A percentile compares a stretch with the other conserved stretches of the same genome.
Evolutionary conservation across 2,113 vertebrate genomes (phyloP).

Genomic region (Oreotrochilus melanogaster): DNA sequence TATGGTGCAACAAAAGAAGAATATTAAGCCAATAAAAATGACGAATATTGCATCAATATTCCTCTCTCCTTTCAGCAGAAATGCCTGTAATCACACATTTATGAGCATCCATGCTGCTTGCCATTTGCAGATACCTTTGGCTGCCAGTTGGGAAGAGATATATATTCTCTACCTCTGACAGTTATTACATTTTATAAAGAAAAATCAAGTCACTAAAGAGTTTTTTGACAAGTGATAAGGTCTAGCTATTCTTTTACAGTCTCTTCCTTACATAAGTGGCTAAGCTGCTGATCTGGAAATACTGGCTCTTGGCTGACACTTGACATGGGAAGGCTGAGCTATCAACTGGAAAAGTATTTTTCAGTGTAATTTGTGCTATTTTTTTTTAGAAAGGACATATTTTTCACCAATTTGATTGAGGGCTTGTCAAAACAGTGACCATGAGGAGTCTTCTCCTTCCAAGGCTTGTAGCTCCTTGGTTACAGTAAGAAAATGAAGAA

Average conservation of each 20-base stretch:
- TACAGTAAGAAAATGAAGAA: not conserved
- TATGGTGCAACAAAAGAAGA: conserved; percentile 34
- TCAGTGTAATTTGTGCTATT: conserved; percentile 1
- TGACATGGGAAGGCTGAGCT: conserved; percentile 24
- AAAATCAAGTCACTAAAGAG: conserved; percentile 66
- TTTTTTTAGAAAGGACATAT: conserved; percentile 11
- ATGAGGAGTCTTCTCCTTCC: not conserved
- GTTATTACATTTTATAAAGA: conserved; percentile 67
- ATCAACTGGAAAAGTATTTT: conserved; percentile 21
- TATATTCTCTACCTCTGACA: conserved; percentile 58
- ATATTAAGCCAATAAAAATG: conserved; percentile 66
- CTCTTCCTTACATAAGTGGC: not conserved
- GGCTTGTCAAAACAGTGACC: conserved; percentile 1
- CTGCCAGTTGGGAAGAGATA: conserved; percentile 50
- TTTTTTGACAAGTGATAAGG: conserved; percentile 67
- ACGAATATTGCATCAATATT: conserved; percentile 55
- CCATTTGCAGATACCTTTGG: conserved; percentile 62
- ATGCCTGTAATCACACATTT: conserved; percentile 58
- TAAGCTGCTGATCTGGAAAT: conserved; percentile 58
- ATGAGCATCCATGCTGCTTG: conserved; percentile 49
- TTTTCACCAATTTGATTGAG: conserved; percentile 33
- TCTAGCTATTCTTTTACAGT: conserved; percentile 60
- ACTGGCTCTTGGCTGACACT: conserved; percentile 29
- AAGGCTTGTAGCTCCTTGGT: not conserved
- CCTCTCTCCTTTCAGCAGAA: conserved; percentile 44